A percentile compares a stretch with the other conserved stretches of the same genome.
phyloP scores from a whole-genome alignment of 2,113 vertebrate species.

The Megalops atlanticus region DNA sequence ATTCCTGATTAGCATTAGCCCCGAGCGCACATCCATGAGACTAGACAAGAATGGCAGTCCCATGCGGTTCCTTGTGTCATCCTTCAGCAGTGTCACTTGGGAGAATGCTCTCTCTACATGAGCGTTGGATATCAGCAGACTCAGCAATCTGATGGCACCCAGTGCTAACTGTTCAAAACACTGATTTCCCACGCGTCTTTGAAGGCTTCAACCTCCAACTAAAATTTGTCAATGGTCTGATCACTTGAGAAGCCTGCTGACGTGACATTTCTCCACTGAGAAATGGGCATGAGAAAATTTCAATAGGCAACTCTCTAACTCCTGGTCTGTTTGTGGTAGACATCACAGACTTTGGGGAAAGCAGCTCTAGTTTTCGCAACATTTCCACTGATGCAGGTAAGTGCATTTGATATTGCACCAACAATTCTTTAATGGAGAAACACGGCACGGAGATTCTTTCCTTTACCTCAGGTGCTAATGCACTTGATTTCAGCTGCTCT shows the following conservation, averaged over 20 bases:
- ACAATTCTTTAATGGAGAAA: no score
- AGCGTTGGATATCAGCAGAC: constrained; percentile 29
- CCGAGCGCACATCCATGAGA: constrained; percentile 26
- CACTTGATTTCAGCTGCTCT: no score
- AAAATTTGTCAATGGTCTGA: constrained; percentile 15
- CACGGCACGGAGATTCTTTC: no score
- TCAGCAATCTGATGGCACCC: constrained; percentile 22
- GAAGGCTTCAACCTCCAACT: constrained; percentile 26
- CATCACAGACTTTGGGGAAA: no score
- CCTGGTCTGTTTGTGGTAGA: no score
- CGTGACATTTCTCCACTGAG: constrained; percentile 20
- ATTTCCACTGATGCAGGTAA: no score
- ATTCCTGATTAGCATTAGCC: constrained; percentile 23
- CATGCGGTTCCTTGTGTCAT: constrained; percentile 34
- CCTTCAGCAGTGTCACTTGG: constrained; percentile 32
- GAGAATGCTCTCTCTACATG: constrained; percentile 41
- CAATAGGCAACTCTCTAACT: no score
- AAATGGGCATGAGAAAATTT: constrained; percentile 10
- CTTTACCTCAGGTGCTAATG: no score
- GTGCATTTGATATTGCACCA: no score
- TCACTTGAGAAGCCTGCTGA: constrained; percentile 24
- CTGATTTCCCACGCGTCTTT: constrained; percentile 19
- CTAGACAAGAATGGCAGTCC: constrained; percentile 21
- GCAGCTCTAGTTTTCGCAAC: no score
- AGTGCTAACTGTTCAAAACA: constrained; percentile 25